Conservation (phyloP, 2,888 invertebrate species). For the Thalpophila matura region DNA sequence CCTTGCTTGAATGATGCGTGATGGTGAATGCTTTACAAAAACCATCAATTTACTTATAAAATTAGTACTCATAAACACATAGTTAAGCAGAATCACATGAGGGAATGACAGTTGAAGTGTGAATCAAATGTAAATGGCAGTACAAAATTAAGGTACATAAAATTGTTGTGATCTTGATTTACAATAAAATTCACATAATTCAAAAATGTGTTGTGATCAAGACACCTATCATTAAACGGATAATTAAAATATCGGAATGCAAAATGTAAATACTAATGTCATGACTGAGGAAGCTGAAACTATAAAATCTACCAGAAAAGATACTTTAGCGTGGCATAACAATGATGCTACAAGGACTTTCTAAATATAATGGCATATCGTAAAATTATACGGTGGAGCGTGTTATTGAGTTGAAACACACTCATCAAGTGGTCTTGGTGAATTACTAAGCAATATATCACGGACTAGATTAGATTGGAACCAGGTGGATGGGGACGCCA, state of each 20-base stretch:
- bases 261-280: slow-evolving; percentile 46
- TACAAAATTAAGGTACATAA: slow-evolving; percentile 29
- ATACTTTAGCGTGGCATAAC: slow-evolving; percentile 53
- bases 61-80: neutral
- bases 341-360: slow-evolving; percentile 63
- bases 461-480: slow-evolving; percentile 49
- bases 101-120: neutral
- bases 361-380: slow-evolving; percentile 64
- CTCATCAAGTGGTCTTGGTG: slow-evolving; percentile 60
- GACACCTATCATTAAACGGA: slow-evolving; percentile 1
- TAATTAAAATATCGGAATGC: slow-evolving; percentile 53
- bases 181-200: slow-evolving; percentile 22
- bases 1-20: slow-evolving; percentile 2
- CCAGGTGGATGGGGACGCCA: slow-evolving; percentile 54
- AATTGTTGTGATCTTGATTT: slow-evolving; percentile 17
- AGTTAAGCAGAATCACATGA: neutral
- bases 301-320: slow-evolving; percentile 54
- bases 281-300: slow-evolving; percentile 41
- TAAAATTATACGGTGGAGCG: slow-evolving; percentile 55
- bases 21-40: neutral
- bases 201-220: neutral
- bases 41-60: neutral
- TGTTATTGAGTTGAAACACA: slow-evolving; percentile 57
- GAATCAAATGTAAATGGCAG: neutral
- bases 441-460: slow-evolving; percentile 63